Percentiles rank a stretch among this genome's conserved stretches.
Conservation (phyloP, 2,797 vertebrate genomes). For the Poecilia wingei region DNA sequence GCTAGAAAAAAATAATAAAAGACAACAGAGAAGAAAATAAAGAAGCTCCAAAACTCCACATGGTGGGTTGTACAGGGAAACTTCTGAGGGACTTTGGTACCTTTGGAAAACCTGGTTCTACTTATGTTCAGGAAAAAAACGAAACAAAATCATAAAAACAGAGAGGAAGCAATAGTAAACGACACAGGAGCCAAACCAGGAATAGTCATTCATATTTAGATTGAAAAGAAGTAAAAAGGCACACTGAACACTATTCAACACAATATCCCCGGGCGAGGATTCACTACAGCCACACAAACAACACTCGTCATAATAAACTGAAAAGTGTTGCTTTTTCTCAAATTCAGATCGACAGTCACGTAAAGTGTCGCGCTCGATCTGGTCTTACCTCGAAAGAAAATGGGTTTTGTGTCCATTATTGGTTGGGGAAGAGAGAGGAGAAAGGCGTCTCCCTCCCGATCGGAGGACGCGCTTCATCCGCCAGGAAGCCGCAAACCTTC, state of each 20-base stretch:
- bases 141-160: slow-evolving; percentile 26
- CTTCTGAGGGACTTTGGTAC: slow-evolving; percentile 96
- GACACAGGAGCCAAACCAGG: slow-evolving; percentile 57
- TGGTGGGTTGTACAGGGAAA: slow-evolving; percentile 75
- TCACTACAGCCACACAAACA: slow-evolving; percentile 88
- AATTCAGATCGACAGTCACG: slow-evolving; percentile 57
- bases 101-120: slow-evolving; percentile 84
- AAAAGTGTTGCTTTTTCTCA: slow-evolving; percentile 63
- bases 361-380: slow-evolving; percentile 60
- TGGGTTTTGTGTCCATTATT: slow-evolving; percentile 66
- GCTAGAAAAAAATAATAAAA: slow-evolving; percentile 45
- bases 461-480: slow-evolving; percentile 44
- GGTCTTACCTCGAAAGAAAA: slow-evolving; percentile 72
- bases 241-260: slow-evolving; percentile 88
- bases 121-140: slow-evolving; percentile 38
- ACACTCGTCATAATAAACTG: slow-evolving; percentile 78
- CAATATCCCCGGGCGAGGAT: slow-evolving; percentile 67
- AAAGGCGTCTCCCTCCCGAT: slow-evolving; percentile 63
- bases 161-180: slow-evolving; percentile 40
- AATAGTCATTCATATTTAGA: slow-evolving; percentile 74
- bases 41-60: slow-evolving; percentile 81
- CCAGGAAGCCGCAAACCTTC: slow-evolving; percentile 50
- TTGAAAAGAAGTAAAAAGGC: slow-evolving; percentile 86
- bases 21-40: slow-evolving; percentile 70
- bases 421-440: slow-evolving; percentile 55